These are phyloP conservation scores for Leptopilina myrica DNA, from an alignment of 2,888 invertebrate genomes.

Conservation along the genomic window DNA sequence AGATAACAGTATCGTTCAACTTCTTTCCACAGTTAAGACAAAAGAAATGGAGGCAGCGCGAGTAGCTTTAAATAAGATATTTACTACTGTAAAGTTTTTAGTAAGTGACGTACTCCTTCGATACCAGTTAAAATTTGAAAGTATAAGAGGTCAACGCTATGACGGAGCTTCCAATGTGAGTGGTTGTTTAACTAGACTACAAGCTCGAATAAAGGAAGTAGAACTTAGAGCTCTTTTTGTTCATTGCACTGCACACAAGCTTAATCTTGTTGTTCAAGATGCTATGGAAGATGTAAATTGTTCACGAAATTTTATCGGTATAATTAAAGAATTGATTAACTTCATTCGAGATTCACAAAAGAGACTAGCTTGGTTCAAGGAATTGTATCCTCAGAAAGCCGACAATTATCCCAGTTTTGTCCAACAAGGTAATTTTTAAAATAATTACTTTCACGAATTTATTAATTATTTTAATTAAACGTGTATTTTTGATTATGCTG, in stretches of 20 bases:
- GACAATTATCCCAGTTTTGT: conserved; percentile 41
- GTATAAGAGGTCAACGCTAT: conserved; percentile 52
- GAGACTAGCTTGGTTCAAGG: conserved; percentile 43
- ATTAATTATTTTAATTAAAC: conserved; percentile 1
- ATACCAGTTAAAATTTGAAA: conserved; percentile 31
- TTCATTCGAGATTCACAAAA: conserved; percentile 52
- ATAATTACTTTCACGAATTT: neutral
- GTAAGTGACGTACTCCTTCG: conserved; percentile 32
- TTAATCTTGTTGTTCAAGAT: conserved; percentile 46
- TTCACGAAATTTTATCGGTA: conserved; percentile 43
- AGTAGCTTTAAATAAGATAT: neutral
- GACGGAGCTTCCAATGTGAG: conserved; percentile 53
- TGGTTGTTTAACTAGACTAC: conserved; percentile 49
- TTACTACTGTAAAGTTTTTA: neutral
- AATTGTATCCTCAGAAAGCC: conserved; percentile 44
- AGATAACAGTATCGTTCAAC: neutral
- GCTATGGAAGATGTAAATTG: conserved; percentile 39
- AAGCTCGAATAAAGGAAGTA: conserved; percentile 41
- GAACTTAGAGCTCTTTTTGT: conserved; percentile 44
- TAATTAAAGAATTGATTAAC: conserved; percentile 44
- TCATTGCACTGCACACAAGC: conserved; percentile 41
- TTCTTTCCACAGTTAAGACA: neutral
- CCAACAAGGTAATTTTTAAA: conserved; percentile 44
- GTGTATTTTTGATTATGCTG: neutral
- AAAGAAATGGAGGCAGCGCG: neutral